Conservation (phyloP, 2,797 vertebrate genomes). For the Artibeus lituratus region DNA sequence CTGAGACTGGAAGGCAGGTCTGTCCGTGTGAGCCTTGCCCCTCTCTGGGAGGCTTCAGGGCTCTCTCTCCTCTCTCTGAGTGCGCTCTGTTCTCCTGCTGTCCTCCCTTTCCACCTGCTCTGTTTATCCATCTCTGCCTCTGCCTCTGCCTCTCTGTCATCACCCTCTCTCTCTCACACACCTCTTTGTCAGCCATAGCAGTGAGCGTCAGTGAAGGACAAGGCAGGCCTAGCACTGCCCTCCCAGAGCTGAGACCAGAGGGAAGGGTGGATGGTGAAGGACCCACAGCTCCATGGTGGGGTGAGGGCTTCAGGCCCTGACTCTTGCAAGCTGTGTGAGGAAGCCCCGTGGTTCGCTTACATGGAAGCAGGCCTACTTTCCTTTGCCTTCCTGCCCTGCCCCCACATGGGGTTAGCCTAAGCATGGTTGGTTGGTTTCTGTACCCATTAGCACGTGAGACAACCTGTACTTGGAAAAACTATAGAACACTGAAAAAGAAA, state of each 20-base stretch:
- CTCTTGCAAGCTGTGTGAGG: not conserved
- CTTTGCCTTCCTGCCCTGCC: not conserved
- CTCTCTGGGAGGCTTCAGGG: not conserved
- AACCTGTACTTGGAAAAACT: not conserved
- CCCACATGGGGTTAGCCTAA: not conserved
- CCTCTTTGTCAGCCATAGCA: not conserved
- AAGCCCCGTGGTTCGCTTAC: not conserved
- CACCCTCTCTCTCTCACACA: not conserved
- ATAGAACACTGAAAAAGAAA: not conserved
- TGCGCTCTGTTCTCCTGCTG: not conserved
- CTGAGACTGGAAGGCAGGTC: not conserved
- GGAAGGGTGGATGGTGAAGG: not conserved
- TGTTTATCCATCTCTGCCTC: not conserved
- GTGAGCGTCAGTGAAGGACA: fast-evolving
- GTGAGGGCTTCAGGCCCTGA: not conserved
- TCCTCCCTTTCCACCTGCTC: too few relatives aligned
- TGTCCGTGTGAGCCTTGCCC: not conserved
- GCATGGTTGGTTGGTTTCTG: not conserved
- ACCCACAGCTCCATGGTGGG: not conserved
- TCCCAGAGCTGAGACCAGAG: not conserved
- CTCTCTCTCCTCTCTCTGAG: too few relatives aligned
- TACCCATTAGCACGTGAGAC: not conserved
- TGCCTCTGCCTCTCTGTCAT: not conserved
- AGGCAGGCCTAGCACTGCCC: too few relatives aligned
- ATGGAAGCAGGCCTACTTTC: not conserved